A percentile compares a stretch with the other conserved stretches of the same genome.
Conservation (phyloP, 2,888 invertebrate genomes). For the Agriotes lineatus region DNA sequence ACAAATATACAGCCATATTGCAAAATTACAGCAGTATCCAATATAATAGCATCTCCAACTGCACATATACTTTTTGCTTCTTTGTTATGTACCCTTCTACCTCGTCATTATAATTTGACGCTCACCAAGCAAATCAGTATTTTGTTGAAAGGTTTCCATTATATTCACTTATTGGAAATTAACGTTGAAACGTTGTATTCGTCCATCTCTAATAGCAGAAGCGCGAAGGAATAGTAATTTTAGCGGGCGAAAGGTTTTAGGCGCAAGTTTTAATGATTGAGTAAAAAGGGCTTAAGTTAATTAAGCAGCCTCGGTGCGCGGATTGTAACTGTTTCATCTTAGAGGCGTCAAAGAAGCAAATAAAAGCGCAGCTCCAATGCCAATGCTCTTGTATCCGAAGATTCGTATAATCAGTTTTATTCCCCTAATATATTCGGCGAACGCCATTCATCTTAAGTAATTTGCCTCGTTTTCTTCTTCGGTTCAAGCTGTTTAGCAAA, state of each 20-base stretch:
- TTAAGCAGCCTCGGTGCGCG: not conserved
- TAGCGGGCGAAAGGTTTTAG: not conserved
- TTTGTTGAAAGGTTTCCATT: no score
- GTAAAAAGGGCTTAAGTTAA: not conserved
- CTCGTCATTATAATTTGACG: no score
- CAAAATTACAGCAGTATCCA: no score
- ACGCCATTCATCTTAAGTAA: conserved; percentile 20
- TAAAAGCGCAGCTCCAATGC: not conserved
- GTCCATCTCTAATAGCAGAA: no score
- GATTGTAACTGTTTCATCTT: not conserved
- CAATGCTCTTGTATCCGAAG: conserved; percentile 8
- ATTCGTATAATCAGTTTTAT: conserved; percentile 19
- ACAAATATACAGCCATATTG: no score
- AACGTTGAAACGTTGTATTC: no score
- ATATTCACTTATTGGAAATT: no score
- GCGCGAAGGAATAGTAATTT: not conserved
- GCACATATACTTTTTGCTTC: no score
- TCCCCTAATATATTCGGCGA: conserved; percentile 16
- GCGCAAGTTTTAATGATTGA: not conserved
- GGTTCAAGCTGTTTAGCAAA: conserved; percentile 17
- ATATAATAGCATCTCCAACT: no score
- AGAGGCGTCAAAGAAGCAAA: not conserved
- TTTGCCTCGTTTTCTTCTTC: conserved; percentile 23
- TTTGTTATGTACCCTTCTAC: no score
- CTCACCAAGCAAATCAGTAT: no score